Conservation (phyloP, 2,113 vertebrate species). For the Callipepla californica region DNA sequence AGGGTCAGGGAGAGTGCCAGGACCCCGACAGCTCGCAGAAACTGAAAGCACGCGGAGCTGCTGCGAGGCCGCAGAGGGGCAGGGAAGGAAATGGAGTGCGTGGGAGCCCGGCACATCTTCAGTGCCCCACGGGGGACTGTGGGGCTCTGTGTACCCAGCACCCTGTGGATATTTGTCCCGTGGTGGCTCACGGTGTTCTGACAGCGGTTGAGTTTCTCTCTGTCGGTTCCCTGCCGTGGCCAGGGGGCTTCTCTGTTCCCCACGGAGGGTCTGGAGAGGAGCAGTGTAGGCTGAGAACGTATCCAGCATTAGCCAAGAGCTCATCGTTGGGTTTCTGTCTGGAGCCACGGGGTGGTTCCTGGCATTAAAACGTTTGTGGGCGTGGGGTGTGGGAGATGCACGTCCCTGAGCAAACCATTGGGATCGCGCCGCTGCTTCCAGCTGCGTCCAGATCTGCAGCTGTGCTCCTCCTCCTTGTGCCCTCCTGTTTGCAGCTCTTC, state of each 20-base stretch:
- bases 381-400: background rate
- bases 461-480: background rate
- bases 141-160: background rate
- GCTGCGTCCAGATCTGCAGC: background rate
- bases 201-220: background rate
- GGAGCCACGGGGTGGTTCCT: background rate
- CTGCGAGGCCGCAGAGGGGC: background rate
- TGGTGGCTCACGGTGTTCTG: rapidly evolving
- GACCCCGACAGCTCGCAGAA: background rate
- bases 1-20: rapidly evolving
- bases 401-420: background rate
- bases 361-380: background rate
- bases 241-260: background rate
- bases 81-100: background rate
- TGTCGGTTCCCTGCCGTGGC: background rate
- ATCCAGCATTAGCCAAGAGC: background rate
- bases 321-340: rapidly evolving
- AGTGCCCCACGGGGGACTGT: too few relatives aligned
- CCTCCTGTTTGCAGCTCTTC: background rate
- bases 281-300: rapidly evolving
- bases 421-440: background rate
- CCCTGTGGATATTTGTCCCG: background rate
- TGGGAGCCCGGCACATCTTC: rapidly evolving
- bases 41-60: rapidly evolving
- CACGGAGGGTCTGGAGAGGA: rapidly evolving